These are phyloP conservation scores for Acanthoscelides obtectus DNA, from an alignment of 2,888 invertebrate species.

Conservation along the genomic window DNA sequence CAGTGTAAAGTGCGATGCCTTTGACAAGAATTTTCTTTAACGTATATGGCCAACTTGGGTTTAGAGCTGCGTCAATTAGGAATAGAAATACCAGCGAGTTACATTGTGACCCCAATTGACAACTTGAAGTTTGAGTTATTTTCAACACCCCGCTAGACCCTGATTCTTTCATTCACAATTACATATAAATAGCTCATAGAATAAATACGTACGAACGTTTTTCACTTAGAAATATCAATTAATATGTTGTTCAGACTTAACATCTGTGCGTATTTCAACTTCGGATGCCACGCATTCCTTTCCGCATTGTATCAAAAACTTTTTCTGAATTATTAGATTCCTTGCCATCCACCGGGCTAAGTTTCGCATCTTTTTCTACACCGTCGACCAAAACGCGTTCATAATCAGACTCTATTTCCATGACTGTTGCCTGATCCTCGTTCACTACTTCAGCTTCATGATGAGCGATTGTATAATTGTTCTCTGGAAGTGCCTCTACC, in stretches of 20 bases:
- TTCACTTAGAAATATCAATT: background rate
- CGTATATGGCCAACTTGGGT: too few relatives aligned
- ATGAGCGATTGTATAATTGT: slow-evolving; percentile 22
- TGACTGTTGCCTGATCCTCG: slow-evolving; percentile 8
- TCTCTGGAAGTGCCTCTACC: slow-evolving; percentile 12
- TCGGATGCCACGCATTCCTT: background rate
- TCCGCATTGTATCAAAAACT: background rate
- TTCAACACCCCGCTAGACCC: too few relatives aligned
- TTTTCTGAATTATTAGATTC: background rate
- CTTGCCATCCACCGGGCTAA: background rate
- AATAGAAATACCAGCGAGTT: too few relatives aligned
- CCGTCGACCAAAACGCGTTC: background rate
- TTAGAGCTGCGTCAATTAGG: too few relatives aligned
- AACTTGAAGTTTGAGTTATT: too few relatives aligned
- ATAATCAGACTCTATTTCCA: background rate
- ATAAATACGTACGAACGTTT: background rate
- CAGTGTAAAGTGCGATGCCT: too few relatives aligned
- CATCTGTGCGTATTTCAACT: background rate
- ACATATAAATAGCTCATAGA: background rate
- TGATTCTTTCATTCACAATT: background rate
- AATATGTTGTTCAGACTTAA: background rate
- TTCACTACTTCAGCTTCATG: slow-evolving; percentile 14
- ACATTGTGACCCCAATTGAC: too few relatives aligned
- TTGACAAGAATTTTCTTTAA: too few relatives aligned
- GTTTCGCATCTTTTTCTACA: background rate